Conservation (phyloP, 2,113 vertebrate species). For the Brachypteracias leptosomus region DNA sequence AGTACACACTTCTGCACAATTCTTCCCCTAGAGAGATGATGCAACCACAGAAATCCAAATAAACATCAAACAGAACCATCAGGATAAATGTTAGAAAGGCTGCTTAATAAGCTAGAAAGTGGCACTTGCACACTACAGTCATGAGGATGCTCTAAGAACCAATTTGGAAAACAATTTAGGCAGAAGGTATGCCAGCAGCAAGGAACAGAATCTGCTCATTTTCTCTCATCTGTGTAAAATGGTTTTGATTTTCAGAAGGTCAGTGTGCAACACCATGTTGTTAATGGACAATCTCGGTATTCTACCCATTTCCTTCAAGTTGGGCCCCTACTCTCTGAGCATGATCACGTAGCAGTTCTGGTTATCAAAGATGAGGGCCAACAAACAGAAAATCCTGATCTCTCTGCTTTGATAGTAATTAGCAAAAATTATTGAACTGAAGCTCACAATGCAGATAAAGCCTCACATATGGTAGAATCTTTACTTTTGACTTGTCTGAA, state of each 20-base stretch:
- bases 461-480: background rate
- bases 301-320: background rate
- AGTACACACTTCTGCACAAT: background rate
- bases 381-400: background rate
- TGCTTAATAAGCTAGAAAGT: background rate
- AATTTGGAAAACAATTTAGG: background rate
- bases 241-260: background rate
- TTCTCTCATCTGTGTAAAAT: background rate
- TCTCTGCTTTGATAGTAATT: background rate
- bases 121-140: background rate
- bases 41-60: background rate
- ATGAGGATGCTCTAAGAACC: background rate
- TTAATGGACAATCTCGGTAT: background rate
- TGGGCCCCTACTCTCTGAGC: background rate
- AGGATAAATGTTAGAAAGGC: background rate
- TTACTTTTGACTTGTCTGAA: conserved; percentile 30
- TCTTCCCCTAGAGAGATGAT: background rate
- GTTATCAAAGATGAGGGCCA: background rate
- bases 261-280: background rate
- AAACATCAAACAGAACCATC: background rate
- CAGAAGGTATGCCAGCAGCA: background rate
- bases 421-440: background rate
- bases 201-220: background rate
- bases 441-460: conserved; percentile 6
- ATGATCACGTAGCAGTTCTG: background rate